Percentiles rank a stretch among this genome's conserved stretches.
phyloP scores from a whole-genome alignment of 2,113 vertebrate genomes.

The Prietella phreatophila region DNA sequence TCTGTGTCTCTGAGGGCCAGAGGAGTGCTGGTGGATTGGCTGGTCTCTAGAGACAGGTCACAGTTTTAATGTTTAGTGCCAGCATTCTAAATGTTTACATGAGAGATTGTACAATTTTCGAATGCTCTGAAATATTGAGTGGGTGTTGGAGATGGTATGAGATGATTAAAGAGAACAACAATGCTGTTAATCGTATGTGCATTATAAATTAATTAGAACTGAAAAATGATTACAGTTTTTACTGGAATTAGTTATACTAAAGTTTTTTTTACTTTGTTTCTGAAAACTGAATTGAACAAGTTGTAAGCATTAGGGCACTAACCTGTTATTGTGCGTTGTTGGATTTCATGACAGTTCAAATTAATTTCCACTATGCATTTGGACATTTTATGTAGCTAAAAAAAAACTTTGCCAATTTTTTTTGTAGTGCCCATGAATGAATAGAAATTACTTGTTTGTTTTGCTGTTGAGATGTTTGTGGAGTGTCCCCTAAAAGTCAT shows the following conservation, averaged over 20 bases:
- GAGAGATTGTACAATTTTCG: not conserved
- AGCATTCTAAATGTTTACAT: not conserved
- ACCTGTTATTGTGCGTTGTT: not conserved
- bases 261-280: not conserved
- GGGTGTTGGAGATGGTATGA: not conserved
- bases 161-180: not conserved
- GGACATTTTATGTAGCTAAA: not conserved
- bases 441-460: not conserved
- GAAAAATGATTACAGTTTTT: not conserved
- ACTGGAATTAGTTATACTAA: not conserved
- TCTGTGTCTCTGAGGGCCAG: not conserved
- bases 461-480: not conserved
- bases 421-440: not conserved
- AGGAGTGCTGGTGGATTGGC: constrained; percentile 20
- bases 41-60: constrained; percentile 16
- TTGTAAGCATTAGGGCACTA: not conserved
- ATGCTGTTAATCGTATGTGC: not conserved
- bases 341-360: not conserved
- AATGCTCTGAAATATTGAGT: not conserved
- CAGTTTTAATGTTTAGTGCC: not conserved
- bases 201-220: not conserved
- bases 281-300: not conserved
- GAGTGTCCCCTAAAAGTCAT: not conserved
- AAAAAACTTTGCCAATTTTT: not conserved
- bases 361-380: not conserved